Percentiles rank a stretch among this genome's conserved stretches.
Conservation (phyloP, 2,888 invertebrate genomes). For the Pimpla rufipes region DNA sequence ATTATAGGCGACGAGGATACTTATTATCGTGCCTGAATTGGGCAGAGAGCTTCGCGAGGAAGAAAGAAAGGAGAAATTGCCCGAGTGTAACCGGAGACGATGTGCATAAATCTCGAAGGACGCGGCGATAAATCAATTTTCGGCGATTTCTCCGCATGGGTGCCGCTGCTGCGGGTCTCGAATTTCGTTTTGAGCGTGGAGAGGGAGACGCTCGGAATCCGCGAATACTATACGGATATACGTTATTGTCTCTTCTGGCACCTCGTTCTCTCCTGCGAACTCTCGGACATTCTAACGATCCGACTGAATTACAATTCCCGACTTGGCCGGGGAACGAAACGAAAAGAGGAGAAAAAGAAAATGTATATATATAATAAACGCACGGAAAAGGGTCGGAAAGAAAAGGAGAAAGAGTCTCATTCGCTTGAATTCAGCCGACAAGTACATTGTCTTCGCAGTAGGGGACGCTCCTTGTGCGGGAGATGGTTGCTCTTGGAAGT, state of each 20-base stretch:
- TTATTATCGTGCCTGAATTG: constrained; percentile 66
- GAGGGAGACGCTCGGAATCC: constrained; percentile 50
- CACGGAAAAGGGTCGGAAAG: constrained; percentile 17
- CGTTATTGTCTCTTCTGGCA: constrained; percentile 59
- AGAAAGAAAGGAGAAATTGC: constrained; percentile 52
- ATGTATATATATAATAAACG: too few relatives aligned
- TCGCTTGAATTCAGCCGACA: constrained; percentile 57
- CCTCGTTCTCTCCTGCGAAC: constrained; percentile 54
- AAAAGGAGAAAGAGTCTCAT: constrained; percentile 34
- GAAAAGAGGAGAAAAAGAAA: constrained; percentile 29
- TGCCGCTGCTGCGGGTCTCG: constrained; percentile 63
- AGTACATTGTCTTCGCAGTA: constrained; percentile 61
- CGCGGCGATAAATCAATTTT: constrained; percentile 77
- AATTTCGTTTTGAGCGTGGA: constrained; percentile 60
- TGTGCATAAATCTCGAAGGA: constrained; percentile 75
- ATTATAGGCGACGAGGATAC: constrained; percentile 46
- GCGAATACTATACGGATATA: constrained; percentile 53
- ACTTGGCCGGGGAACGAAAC: constrained; percentile 42
- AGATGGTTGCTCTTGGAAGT: constrained; percentile 48
- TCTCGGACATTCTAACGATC: constrained; percentile 66
- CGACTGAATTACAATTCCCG: constrained; percentile 70
- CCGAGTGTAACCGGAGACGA: constrained; percentile 70
- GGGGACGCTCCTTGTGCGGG: constrained; percentile 36
- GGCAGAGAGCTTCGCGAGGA: constrained; percentile 8
- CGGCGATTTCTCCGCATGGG: constrained; percentile 63